Evolutionary conservation across 2,797 vertebrate genomes (phyloP), one percentile per base, ranked within the genome.

Genomic region (Meda fulgida): DNA sequence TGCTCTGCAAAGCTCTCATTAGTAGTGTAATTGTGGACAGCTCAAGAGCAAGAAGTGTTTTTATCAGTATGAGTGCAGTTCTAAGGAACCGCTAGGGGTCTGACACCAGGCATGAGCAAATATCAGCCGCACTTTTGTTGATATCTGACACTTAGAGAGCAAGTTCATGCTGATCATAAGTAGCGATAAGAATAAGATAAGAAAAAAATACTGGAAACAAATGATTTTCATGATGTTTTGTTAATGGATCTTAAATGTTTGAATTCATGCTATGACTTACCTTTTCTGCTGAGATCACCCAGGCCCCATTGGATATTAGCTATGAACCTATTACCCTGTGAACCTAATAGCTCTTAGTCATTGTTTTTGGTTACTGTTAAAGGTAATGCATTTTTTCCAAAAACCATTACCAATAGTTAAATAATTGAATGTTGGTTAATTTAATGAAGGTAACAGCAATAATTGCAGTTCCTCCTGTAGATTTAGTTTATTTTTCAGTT

Each of bases 31-130:
- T 82, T 80, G 78, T 81, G 46, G 38, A 36, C 5, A 38, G 78
- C 71, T 72, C 21, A 60, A 67, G 76, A 36, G 38, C 67, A 65
- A 65, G 46, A 46, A 43, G 66, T 71, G 71, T 85, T 85, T 65
- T 87, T 76, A 83, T 89, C 80, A 85, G 82, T 81, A 71, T 75
- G 78, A 34, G 23, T 53, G 29, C 34, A 86, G 82, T 86, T 90
- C 87, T 83, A 81, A 89, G 72, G 51, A 76, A 84, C 51, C 13
- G 43, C 63, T 80, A 38, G 34, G 16, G 48, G 51, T 83, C n/a
- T 55, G 26, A 60, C 53, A 55, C 40, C 53, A 36, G 76, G 38
- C 77, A 65, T 31, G 63, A 60, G 55, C 23, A 13, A 60, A 26
- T 60, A 10, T 26, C 63, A 70, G 36, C 38, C 10, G 3, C 34